Percentiles rank a stretch among this genome's conserved stretches.
Evolutionary conservation across 2,797 vertebrate genomes (phyloP).

Genomic region (Synaphobranchus kaupii): DNA sequence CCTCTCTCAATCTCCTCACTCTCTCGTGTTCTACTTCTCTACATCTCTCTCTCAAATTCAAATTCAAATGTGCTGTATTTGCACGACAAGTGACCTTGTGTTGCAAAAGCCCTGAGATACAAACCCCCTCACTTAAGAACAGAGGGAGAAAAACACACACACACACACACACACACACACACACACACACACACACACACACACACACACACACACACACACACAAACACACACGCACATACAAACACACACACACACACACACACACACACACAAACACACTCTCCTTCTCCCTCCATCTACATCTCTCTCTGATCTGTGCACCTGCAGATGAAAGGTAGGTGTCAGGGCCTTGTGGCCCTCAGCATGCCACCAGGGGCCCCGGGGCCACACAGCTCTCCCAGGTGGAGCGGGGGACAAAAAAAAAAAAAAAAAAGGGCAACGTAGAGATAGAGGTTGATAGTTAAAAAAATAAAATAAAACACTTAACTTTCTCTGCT

Average conservation of each 20-base stretch:
- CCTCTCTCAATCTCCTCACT: conserved; percentile 19
- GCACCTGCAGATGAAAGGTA: background rate
- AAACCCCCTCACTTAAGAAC: too few species aligned
- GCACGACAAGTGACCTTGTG: too few species aligned
- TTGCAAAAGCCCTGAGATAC: too few species aligned
- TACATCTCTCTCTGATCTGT: background rate
- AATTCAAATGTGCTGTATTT: too few species aligned
- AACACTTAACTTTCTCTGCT: too few species aligned
- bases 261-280: too few species aligned
- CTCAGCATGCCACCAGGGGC: background rate
- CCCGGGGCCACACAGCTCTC: background rate
- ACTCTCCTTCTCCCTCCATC: background rate
- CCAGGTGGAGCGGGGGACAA: conserved; percentile 9
- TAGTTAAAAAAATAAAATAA: too few species aligned
- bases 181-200: background rate
- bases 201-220: background rate
- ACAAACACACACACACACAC: too few species aligned
- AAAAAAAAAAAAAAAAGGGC: background rate
- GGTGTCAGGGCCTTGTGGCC: background rate
- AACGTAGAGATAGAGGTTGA: background rate
- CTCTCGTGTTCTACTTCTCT: background rate
- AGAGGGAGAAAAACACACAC: too few species aligned
- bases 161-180: too few species aligned
- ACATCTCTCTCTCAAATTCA: background rate
- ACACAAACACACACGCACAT: too few species aligned